These are phyloP conservation scores for Phoxinus phoxinus DNA, from an alignment of 2,113 vertebrate species.

Conservation along the genomic window DNA sequence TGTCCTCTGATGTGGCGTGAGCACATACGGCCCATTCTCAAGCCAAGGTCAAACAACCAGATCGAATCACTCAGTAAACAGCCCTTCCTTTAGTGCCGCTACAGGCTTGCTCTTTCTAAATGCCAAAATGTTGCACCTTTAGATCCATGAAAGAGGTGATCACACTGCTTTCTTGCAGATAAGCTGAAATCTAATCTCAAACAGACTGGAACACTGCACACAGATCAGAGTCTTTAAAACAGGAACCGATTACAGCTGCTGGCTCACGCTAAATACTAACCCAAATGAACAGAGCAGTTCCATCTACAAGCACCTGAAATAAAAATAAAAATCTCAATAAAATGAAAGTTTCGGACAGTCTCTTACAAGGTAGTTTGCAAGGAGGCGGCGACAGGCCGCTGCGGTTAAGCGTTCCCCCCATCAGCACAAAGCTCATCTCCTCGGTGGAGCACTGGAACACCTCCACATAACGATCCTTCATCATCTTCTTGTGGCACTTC, in stretches of 20 bases:
- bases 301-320: not conserved
- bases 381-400: constrained; percentile 96
- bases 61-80: constrained; percentile 31
- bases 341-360: not conserved
- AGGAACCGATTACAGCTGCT: constrained; percentile 21
- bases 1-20: not conserved
- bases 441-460: constrained; percentile 97
- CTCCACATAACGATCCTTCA: constrained; percentile 98
- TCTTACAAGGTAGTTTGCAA: constrained; percentile 97
- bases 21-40: constrained; percentile 23
- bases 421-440: constrained; percentile 98
- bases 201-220: constrained; percentile 33
- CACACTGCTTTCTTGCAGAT: constrained; percentile 38
- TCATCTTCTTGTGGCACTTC: constrained; percentile 96
- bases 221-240: constrained; percentile 13
- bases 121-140: constrained; percentile 35
- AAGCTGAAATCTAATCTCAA: constrained; percentile 65
- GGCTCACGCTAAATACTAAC: constrained; percentile 13
- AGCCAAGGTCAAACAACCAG: constrained; percentile 51
- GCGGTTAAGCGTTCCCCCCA: constrained; percentile 95
- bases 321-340: not conserved
- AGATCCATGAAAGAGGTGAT: constrained; percentile 19
- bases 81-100: not conserved
- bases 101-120: constrained; percentile 36
- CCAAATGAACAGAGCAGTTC: not conserved